Evolutionary conservation across 2,113 vertebrate genomes (phyloP).

Genomic region (Malurus melanocephalus): DNA sequence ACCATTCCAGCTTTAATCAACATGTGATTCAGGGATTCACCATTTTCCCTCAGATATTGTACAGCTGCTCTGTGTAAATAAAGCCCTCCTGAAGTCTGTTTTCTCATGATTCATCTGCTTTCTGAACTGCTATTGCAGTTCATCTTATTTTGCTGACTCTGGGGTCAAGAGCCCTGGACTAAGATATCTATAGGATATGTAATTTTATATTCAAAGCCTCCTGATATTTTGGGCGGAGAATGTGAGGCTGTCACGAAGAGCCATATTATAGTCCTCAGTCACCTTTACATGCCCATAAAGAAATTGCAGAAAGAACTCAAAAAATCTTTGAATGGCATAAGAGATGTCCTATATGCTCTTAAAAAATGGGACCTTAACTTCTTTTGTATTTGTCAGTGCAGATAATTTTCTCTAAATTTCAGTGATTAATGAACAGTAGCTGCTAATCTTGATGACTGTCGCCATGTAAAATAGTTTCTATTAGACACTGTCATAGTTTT

Average conservation of each 20-base stretch:
- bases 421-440: not conserved
- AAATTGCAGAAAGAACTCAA: not conserved
- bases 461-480: not conserved
- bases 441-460: not conserved
- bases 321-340: not conserved
- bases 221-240: not conserved
- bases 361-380: no score
- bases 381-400: not conserved
- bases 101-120: not conserved
- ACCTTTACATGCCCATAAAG: not conserved
- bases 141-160: not conserved
- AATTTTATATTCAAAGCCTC: not conserved
- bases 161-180: not conserved
- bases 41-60: not conserved
- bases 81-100: not conserved
- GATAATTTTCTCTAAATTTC: not conserved
- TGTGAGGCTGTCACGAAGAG: not conserved
- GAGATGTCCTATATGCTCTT: not conserved
- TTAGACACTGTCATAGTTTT: not conserved
- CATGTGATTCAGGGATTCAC: not conserved
- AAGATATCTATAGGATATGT: not conserved
- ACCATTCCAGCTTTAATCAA: not conserved
- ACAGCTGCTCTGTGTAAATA: not conserved
- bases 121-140: not conserved
- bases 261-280: not conserved